Evolutionary conservation across 2,888 invertebrate genomes (phyloP).

Genomic region (Cosmopolites sordidus): DNA sequence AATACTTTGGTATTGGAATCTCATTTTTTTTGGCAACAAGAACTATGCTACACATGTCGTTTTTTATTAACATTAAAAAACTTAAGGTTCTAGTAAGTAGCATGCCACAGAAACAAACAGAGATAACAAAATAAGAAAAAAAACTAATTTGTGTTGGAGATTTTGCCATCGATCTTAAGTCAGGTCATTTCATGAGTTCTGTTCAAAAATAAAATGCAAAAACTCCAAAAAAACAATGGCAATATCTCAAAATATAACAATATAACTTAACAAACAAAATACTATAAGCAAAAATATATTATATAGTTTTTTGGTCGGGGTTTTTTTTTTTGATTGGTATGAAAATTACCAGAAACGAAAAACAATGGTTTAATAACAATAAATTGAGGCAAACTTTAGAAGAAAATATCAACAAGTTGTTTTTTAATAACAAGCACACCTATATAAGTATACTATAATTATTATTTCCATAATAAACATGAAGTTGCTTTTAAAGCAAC

Average conservation of each 20-base stretch:
- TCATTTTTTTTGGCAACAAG: slow-evolving; percentile 35
- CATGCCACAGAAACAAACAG: slow-evolving; percentile 8
- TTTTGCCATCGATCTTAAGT: too few relatives aligned
- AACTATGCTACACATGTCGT: slow-evolving; percentile 27
- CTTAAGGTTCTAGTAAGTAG: slow-evolving; percentile 15
- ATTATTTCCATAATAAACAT: slow-evolving; percentile 11
- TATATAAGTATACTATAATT: slow-evolving; percentile 13
- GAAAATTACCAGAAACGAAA: not conserved
- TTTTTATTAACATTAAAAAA: slow-evolving; percentile 22
- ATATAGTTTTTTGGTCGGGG: slow-evolving; percentile 2
- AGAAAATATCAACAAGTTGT: slow-evolving; percentile 10
- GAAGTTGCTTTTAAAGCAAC: slow-evolving; percentile 18
- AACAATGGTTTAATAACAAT: slow-evolving; percentile 1
- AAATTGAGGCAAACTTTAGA: not conserved
- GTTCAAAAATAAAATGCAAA: not conserved
- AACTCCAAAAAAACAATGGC: not conserved
- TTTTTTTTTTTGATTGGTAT: slow-evolving; percentile 1
- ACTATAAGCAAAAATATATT: not conserved
- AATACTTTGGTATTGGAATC: slow-evolving; percentile 36
- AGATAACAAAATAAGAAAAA: too few relatives aligned
- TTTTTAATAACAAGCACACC: slow-evolving; percentile 22
- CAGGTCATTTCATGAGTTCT: too few relatives aligned
- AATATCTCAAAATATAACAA: not conserved
- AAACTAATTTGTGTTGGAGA: too few relatives aligned
- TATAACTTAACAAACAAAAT: not conserved